These are phyloP conservation scores for Beroe ovata DNA, from an alignment of 37 sponge, comb jelly and placozoan species.

Conservation along the genomic window DNA sequence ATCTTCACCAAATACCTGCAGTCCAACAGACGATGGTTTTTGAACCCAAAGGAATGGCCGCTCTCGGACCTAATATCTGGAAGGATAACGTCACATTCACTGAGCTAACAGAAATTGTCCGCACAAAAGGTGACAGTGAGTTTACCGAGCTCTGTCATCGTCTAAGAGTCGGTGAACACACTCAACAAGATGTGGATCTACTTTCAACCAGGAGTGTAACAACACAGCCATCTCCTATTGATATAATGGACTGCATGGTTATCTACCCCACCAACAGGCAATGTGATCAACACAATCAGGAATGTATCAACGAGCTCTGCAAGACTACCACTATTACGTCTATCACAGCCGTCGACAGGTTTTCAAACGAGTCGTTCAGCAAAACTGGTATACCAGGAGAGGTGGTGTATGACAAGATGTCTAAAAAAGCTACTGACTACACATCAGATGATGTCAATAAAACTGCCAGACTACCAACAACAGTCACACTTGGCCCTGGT, in stretches of 20 bases:
- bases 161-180: constrained; percentile 3
- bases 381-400: not conserved
- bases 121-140: constrained; percentile 11
- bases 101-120: constrained; percentile 54
- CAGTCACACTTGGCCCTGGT: constrained; percentile 2
- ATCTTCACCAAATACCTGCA: constrained; percentile 29
- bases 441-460: constrained; percentile 2
- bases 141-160: constrained; percentile 37
- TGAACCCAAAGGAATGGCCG: constrained; percentile 22
- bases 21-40: constrained; percentile 52
- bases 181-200: not conserved
- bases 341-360: not conserved
- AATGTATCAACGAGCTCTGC: constrained; percentile 1
- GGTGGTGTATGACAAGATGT: not conserved
- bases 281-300: constrained; percentile 1
- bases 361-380: constrained; percentile 8
- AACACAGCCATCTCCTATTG: not conserved
- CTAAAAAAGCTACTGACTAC: not conserved
- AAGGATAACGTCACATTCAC: constrained; percentile 28
- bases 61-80: constrained; percentile 25
- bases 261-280: constrained; percentile 3
- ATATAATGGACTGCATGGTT: not conserved
- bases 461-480: constrained; percentile 25
- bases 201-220: not conserved
- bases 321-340: not conserved